These are phyloP conservation scores for Notiomystis cincta DNA, from an alignment of 2,113 vertebrate species.

Conservation along the genomic window DNA sequence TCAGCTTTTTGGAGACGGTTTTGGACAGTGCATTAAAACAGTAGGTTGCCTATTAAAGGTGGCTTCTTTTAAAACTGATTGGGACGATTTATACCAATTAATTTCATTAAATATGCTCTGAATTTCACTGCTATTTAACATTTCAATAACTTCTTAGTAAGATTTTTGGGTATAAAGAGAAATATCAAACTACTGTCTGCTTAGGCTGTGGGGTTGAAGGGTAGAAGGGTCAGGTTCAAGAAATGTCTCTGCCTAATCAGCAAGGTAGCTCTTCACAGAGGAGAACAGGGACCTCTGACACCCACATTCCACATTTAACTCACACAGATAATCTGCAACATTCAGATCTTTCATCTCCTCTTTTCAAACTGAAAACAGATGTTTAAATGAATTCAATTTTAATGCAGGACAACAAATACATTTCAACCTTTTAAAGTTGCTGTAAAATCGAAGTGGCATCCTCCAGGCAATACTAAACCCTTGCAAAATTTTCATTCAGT, in stretches of 20 bases:
- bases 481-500: conserved; percentile 5
- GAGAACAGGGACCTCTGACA: not conserved
- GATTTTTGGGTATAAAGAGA: not conserved
- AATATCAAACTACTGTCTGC: not conserved
- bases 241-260: not conserved
- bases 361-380: not conserved
- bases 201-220: not conserved
- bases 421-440: not conserved
- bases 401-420: not conserved
- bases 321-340: not conserved
- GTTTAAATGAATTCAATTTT: conserved; percentile 1
- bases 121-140: not conserved
- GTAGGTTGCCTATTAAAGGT: not conserved
- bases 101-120: not conserved
- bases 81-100: not conserved
- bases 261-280: not conserved
- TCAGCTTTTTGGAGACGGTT: not conserved
- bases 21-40: not conserved
- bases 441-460: not conserved
- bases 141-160: not conserved
- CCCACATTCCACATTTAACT: not conserved
- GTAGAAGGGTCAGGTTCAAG: not conserved
- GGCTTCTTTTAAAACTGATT: not conserved
- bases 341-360: not conserved
- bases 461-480: not conserved